Evolutionary conservation across 2,113 vertebrate genomes (phyloP), one percentile per base, ranked within the genome.

Genomic region (Todiramphus saurophagus): DNA sequence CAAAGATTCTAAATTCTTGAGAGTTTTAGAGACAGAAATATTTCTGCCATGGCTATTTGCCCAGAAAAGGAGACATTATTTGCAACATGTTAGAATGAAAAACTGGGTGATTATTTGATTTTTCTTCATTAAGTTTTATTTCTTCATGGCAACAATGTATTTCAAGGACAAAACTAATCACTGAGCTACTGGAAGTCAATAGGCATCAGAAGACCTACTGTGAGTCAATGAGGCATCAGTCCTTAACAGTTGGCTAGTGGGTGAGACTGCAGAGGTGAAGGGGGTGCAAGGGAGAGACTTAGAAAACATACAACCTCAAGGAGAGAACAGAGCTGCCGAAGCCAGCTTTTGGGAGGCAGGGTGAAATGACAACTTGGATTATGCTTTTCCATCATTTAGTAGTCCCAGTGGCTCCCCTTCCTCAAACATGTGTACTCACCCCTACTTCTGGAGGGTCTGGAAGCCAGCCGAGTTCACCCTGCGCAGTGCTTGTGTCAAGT

Each of bases 401-500:
- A 74, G 39, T 75, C 44, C 37, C 63, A 63, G 16, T 67, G 53
- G 24, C 37, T 64, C 53, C 43, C 55, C 39, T 46, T 85, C 48
- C 39, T 67, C 60, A 28, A 51, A 53, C 0, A 5, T 68, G 16
- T 21, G 25, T 97, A 98, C 98, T 98, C 96, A 98, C 98, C 97
- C 98, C 98, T 27, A 97, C 94, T 92, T 98, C 98, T 31, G 97
- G 94, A 96, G 98, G 98, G 76, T 98, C 97, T 93, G 97, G 97
- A 90, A 98, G 97, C 98, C 98, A 98, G 90, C 98, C 98, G 64
- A 98, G 66, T 77, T 98, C 98, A 78, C 96, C 98, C 88, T 98
- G 97, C 1, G 98, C 97, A 12, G 82, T 93, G 82, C 97, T 98
- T 14, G 98, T 98, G 94, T 98, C 96, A 27, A 98, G 98, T 5